A percentile compares a stretch with the other conserved stretches of the same genome.
These are phyloP conservation scores for Synergus gifuensis DNA, from an alignment of 2,888 invertebrate genomes.

Conservation along the genomic window DNA sequence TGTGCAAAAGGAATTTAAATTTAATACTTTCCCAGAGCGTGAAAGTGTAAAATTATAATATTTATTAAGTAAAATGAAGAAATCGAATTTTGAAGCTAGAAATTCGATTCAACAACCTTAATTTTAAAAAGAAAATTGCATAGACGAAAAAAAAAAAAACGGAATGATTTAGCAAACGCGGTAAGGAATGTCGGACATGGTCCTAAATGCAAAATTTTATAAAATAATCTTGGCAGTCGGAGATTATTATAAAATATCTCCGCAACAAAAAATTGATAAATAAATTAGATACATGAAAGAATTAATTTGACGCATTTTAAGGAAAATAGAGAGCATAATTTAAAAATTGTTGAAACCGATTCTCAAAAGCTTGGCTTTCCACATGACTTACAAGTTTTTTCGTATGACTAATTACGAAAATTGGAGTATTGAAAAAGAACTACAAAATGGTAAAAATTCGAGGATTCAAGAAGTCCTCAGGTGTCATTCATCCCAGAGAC, in stretches of 20 bases:
- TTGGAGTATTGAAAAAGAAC: conserved; percentile 9
- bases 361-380: conserved; percentile 35
- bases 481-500: conserved; percentile 89
- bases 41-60: too few species aligned
- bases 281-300: neutral
- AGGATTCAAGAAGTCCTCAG: conserved; percentile 58
- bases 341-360: conserved; percentile 31
- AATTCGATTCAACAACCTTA: neutral
- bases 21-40: too few species aligned
- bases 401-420: conserved; percentile 6
- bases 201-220: conserved; percentile 2
- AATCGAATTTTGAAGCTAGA: too few species aligned
- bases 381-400: conserved; percentile 18
- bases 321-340: conserved; percentile 30
- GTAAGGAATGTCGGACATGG: conserved; percentile 7
- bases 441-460: conserved; percentile 24
- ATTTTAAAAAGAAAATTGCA: neutral
- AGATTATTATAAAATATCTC: neutral
- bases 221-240: neutral
- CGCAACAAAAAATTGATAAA: neutral
- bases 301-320: neutral
- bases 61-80: too few species aligned
- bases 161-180: neutral
- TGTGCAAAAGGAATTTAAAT: too few species aligned
- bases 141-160: neutral